These are phyloP conservation scores for Bubo blakistoni DNA, from an alignment of 2,113 vertebrate genomes.

Conservation along the genomic window DNA sequence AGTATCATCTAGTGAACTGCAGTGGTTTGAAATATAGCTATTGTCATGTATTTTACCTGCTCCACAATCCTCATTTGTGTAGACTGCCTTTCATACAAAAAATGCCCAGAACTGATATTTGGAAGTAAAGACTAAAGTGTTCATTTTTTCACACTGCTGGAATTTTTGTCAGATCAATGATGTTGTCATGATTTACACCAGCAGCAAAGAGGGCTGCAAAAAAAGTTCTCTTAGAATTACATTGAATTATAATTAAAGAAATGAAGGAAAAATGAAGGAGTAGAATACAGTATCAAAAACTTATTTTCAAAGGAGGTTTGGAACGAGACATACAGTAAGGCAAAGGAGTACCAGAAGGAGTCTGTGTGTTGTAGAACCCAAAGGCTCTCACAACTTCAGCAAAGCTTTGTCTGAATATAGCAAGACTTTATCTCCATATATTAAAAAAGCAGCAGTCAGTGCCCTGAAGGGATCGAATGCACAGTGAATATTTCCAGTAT, in stretches of 20 bases:
- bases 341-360: neutral
- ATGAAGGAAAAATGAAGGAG: neutral
- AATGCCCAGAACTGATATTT: neutral
- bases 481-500: neutral
- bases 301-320: neutral
- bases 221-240: neutral
- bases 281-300: neutral
- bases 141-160: neutral
- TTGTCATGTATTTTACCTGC: neutral
- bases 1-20: neutral
- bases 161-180: neutral
- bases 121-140: neutral
- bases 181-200: neutral
- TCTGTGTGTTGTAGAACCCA: neutral
- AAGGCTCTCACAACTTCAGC: neutral
- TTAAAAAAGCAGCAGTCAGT: neutral
- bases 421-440: neutral
- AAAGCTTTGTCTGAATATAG: neutral
- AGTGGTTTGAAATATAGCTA: neutral
- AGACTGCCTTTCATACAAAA: neutral
- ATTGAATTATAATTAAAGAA: neutral
- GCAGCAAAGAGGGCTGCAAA: rapidly evolving
- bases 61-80: neutral
- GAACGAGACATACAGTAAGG: neutral
- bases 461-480: neutral